Evolutionary conservation across 2,113 vertebrate species (phyloP).

Genomic region (Tylochromis polylepis): DNA sequence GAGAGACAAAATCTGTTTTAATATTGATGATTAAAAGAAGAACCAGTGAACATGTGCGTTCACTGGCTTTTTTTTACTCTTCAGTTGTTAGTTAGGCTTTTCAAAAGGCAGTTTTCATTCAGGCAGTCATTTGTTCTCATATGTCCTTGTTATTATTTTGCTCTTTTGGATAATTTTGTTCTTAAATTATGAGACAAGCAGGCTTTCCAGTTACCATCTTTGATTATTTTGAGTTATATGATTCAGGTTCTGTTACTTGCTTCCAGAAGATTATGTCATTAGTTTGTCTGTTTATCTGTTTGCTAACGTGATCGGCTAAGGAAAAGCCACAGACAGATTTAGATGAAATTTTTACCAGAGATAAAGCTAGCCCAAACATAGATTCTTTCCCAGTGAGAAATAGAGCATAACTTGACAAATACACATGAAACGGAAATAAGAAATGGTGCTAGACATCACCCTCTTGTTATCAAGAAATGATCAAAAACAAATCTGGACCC

Average conservation of each 20-base stretch:
- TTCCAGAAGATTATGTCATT: not conserved
- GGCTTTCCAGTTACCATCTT: not conserved
- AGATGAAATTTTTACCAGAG: not conserved
- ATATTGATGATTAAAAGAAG: not conserved
- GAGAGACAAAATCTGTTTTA: not conserved
- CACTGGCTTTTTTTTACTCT: not conserved
- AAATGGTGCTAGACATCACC: not conserved
- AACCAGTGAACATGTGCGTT: not conserved
- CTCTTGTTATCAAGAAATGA: not conserved
- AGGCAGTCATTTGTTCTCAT: not conserved
- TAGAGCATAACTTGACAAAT: not conserved
- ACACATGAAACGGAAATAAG: not conserved
- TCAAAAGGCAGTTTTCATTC: not conserved
- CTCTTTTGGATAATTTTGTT: not conserved
- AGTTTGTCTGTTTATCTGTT: not conserved
- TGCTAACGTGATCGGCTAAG: not conserved
- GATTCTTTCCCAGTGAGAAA: not conserved
- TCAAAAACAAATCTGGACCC: not conserved
- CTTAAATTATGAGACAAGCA: not conserved
- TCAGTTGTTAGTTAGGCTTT: not conserved
- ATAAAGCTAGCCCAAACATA: not conserved
- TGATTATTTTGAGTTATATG: not conserved
- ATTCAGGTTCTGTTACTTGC: not conserved
- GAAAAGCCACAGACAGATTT: not conserved
- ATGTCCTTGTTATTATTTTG: not conserved